Evolutionary conservation across 2,888 invertebrate genomes (phyloP), one percentile per base, ranked within the genome.

Genomic region (Iphiclides podalirius): DNA sequence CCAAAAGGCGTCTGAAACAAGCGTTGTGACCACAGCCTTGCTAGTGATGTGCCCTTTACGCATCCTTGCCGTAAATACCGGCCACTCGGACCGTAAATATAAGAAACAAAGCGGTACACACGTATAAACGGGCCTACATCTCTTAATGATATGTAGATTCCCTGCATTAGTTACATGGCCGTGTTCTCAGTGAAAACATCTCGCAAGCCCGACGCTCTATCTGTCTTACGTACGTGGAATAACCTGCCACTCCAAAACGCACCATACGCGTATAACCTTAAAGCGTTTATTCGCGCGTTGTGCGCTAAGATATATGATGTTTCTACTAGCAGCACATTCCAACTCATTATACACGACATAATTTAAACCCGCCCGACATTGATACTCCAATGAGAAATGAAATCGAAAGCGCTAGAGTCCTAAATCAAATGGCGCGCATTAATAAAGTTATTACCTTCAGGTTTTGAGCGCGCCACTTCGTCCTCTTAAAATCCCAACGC

Each of bases 81-180:
- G 70, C 68, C 68, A 67, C 74, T 74, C 70, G 67, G 76, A 70
- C 72, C 79, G 79, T 87, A 84, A 86, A 86, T 86, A 83, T 80
- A 83, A 67, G 65, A 70, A 79, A 87, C 86, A 86, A 88, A 88
- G 83, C 83, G 79, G 70, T 84, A 87, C 86, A 86, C 82, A 84
- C 86, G 84, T 84, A 83, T 70, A 81, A 76, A 75, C 74, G 79
- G 75, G 71, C 70, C 82, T 75, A 88, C 87, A 86, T 87, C 85
- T 85, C 83, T 86, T 86, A 88, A 88, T 88, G 88, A 88, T 88
- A 88, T 88, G 87, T 87, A 87, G 86, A 88, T 88, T 85, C 88
- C 60, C 75, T 74, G 80, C 85, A 86, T 88, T 88, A 88, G 85
- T 82, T 84, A 88, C 88, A 88, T 84, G 88, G 72, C 84, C 84